Base-by-base conservation (phyloP, 2,797 vertebrate species). In the Aulostomus chinensis region DNA sequence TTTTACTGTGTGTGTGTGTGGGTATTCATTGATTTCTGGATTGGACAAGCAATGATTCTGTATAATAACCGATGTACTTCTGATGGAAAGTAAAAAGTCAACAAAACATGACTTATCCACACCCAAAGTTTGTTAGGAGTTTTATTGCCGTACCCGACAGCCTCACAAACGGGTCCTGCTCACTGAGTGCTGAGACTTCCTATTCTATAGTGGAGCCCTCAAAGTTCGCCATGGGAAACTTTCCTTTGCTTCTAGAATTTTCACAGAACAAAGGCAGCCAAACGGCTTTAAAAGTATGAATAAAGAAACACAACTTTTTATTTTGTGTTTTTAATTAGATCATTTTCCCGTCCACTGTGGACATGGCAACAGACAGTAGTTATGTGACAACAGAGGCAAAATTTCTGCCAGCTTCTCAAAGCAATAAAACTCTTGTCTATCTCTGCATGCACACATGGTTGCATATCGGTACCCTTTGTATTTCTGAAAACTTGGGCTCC, bases 311-410 rank as follows among this genome's bases (percentile, higher is more conserved):
- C 62, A 83, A 86, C 83, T 82, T 85, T 71, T 78, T 82, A 67
- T 85, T 81, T 81, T 84, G 66, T 78, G 76, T 82, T 87, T 86
- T 89, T 87, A 89, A 89, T 88, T 90, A 82, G 88, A 89, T 87
- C 77, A 74, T 78, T 87, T 84, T 84, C 70, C 76, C 50, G 58
- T 86, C 80, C 60, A 68, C 80, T 76, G 76, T 79, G 84, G 85
- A 87, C 83, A 85, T 54, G 73, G 80, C 82, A 81, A 82, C 70
- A 77, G 65, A 45, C 58, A 68, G 74, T 61, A 68, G 80, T 84
- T 82, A 72, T 71, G 68, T 75, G 80, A 88, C 85, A 90, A 87
- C 81, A 86, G 79, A 89, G 80, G 80, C 82, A 80, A 73, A 79
- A 83, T 90, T 87, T 87, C 76, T 86, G 73, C 81, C 76, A 68